Evolutionary conservation across 2,113 vertebrate species (phyloP).

Genomic region (Pollachius pollachius): DNA sequence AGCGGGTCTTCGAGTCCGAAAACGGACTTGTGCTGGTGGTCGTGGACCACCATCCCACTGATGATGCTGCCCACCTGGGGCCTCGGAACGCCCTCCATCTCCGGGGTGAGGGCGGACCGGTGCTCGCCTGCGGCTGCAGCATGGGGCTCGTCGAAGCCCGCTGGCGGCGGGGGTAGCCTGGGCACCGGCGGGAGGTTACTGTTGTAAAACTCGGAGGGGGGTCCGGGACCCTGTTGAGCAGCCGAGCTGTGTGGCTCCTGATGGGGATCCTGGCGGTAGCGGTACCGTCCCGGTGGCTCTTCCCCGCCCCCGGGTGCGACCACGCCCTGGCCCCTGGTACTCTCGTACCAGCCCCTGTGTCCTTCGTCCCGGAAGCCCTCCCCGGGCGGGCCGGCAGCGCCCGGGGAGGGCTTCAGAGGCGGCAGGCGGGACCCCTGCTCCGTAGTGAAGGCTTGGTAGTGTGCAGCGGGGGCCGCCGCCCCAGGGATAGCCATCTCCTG

Average conservation of each 20-base stretch:
- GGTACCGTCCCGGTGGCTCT: slow-evolving; percentile 7
- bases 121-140: slow-evolving; percentile 4
- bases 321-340: slow-evolving; percentile 36
- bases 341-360: slow-evolving; percentile 58
- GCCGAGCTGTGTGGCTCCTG: not conserved
- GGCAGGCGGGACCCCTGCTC: slow-evolving; percentile 75
- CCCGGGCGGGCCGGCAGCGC: slow-evolving; percentile 68
- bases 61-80: slow-evolving; percentile 24
- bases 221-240: slow-evolving; percentile 23
- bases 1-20: slow-evolving; percentile 25
- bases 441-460: slow-evolving; percentile 78
- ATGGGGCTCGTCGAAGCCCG: slow-evolving; percentile 30
- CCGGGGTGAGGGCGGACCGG: not conserved
- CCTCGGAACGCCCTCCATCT: not conserved
- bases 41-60: slow-evolving; percentile 57
- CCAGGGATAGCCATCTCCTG: slow-evolving; percentile 26
- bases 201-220: slow-evolving; percentile 45
- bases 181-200: slow-evolving; percentile 66
- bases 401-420: slow-evolving; percentile 79
- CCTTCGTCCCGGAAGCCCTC: slow-evolving; percentile 74
- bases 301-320: slow-evolving; percentile 17
- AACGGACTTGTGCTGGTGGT: slow-evolving; percentile 64
- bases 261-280: not conserved
- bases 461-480: slow-evolving; percentile 50
- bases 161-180: slow-evolving; percentile 59